Evolutionary conservation across 2,113 vertebrate species (phyloP).

Genomic region (Cheirogaleus medius): DNA sequence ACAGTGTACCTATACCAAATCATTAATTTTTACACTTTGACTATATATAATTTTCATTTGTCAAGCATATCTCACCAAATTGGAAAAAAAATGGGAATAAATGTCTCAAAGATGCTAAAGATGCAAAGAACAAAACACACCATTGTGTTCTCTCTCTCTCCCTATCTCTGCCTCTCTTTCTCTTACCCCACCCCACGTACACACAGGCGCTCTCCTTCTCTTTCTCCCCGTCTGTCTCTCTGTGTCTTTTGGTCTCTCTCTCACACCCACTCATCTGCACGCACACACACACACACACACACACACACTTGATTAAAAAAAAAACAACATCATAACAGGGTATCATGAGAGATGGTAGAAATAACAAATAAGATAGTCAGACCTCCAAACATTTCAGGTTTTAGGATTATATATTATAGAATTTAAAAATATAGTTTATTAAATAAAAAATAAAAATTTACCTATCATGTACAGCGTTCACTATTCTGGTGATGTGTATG

Average conservation of each 20-base stretch:
- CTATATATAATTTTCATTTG: not conserved
- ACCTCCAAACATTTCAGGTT: not conserved
- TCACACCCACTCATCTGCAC: not conserved
- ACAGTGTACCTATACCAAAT: not conserved
- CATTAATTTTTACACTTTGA: not conserved
- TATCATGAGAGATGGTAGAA: not conserved
- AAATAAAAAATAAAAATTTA: not conserved
- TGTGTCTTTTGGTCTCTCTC: not conserved
- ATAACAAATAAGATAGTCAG: not conserved
- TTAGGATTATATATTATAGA: not conserved
- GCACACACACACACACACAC: no score
- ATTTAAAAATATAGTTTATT: not conserved
- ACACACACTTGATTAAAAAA: not conserved
- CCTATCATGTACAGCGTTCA: no score
- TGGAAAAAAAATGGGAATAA: not conserved
- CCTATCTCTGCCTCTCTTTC: not conserved
- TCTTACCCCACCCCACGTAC: accelerated
- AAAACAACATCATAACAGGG: not conserved
- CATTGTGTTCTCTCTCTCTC: not conserved
- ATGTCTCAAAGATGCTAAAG: not conserved
- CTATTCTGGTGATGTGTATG: no score
- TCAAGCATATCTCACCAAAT: not conserved
- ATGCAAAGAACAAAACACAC: not conserved
- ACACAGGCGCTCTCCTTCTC: not conserved
- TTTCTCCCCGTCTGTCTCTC: not conserved